Conservation (phyloP, 1,140 invertebrate species). For the Pissodes strobi region DNA sequence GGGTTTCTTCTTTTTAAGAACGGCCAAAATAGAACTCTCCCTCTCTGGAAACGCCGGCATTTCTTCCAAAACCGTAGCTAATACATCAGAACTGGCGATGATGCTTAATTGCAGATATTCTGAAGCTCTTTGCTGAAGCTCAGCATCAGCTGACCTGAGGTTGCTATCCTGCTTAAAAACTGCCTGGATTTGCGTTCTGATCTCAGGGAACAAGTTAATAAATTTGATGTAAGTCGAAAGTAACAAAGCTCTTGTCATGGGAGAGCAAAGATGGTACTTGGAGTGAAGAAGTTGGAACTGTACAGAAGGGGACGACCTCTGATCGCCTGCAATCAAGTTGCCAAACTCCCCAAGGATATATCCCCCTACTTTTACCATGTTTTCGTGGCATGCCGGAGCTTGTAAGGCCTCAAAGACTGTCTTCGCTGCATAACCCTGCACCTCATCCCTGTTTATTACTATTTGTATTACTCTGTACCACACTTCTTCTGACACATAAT, state of each 20-base stretch:
- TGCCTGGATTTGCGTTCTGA: conserved; percentile 94
- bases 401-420: conserved; percentile 98
- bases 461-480: conserved; percentile 99
- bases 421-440: conserved; percentile 99
- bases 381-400: conserved; percentile 99
- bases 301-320: conserved; percentile 91
- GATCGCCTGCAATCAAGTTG: conserved; percentile 98
- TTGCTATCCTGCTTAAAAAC: conserved; percentile 96
- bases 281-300: conserved; percentile 97
- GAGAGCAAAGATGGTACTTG: conserved; percentile 97
- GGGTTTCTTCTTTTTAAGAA: conserved; percentile 98
- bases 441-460: conserved; percentile 98
- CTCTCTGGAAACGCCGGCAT: conserved; percentile 99
- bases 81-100: conserved; percentile 94
- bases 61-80: conserved; percentile 98
- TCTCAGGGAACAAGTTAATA: conserved; percentile 98
- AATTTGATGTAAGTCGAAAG: conserved; percentile 99
- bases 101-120: conserved; percentile 97
- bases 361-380: conserved; percentile 99
- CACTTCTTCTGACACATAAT: conserved; percentile 97
- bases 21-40: conserved; percentile 96
- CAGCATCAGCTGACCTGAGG: conserved; percentile 95
- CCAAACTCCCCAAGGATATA: conserved; percentile 99
- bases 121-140: conserved; percentile 96
- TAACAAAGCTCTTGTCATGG: conserved; percentile 92